Percentiles rank a stretch among this genome's conserved stretches.
phyloP scores from a whole-genome alignment of 2,113 vertebrate genomes.

The Phodopus roborovskii region DNA sequence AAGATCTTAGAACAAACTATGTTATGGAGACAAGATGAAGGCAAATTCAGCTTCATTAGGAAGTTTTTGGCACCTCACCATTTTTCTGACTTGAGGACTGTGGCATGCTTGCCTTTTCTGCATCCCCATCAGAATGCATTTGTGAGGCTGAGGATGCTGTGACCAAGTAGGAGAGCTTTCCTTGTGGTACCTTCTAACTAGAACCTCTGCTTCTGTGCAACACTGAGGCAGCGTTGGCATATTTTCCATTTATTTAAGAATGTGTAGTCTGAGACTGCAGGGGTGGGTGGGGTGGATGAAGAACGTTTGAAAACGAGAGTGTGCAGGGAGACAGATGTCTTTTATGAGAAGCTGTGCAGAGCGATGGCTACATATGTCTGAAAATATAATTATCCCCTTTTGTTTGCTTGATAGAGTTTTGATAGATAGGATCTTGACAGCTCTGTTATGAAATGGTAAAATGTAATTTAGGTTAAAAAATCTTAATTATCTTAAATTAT shows the following conservation, averaged over 20 bases:
- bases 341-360: slow-evolving; percentile 61
- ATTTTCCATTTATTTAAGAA: slow-evolving; percentile 40
- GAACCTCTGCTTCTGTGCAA: neutral
- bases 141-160: neutral
- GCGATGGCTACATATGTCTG: slow-evolving; percentile 71
- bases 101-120: neutral
- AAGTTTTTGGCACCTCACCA: slow-evolving; percentile 48
- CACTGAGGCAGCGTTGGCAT: neutral
- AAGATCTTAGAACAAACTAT: neutral
- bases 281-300: slow-evolving; percentile 54
- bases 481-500: slow-evolving; percentile 82
- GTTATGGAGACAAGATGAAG: slow-evolving; percentile 11
- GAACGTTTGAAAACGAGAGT: slow-evolving; percentile 52
- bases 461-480: slow-evolving; percentile 80
- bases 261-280: slow-evolving; percentile 6
- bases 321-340: slow-evolving; percentile 65
- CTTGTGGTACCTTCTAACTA: slow-evolving; percentile 25
- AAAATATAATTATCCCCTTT: slow-evolving; percentile 80
- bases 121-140: slow-evolving; percentile 42
- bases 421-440: slow-evolving; percentile 83
- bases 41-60: slow-evolving; percentile 11
- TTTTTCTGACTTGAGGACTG: slow-evolving; percentile 55
- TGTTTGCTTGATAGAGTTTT: slow-evolving; percentile 80
- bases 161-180: neutral
- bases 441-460: slow-evolving; percentile 81